A percentile compares a stretch with the other conserved stretches of the same genome.
phyloP scores from a whole-genome alignment of 2,888 invertebrate species.

The Chrysotoxum bicinctum region DNA sequence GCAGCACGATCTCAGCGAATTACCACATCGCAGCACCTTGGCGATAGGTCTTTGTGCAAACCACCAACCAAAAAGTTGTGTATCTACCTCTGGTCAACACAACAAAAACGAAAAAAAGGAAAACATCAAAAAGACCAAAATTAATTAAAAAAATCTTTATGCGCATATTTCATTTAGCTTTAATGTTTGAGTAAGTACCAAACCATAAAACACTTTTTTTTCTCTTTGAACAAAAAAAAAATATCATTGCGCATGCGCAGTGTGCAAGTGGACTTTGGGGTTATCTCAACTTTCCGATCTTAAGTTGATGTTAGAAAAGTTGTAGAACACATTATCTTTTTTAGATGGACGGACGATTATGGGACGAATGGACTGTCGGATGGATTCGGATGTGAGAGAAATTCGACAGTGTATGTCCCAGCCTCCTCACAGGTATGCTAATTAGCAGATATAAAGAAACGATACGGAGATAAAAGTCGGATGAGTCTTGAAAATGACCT shows the following conservation, averaged over 20 bases:
- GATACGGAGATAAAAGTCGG: slow-evolving; percentile 29
- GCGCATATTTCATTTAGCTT: slow-evolving; percentile 65
- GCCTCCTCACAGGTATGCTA: slow-evolving; percentile 48
- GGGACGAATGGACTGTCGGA: neutral
- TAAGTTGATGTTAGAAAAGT: slow-evolving; percentile 41
- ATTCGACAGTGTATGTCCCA: slow-evolving; percentile 6
- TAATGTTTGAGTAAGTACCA: slow-evolving; percentile 67
- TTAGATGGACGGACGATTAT: neutral
- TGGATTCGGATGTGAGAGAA: slow-evolving; percentile 2
- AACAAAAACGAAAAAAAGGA: slow-evolving; percentile 21
- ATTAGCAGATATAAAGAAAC: slow-evolving; percentile 43
- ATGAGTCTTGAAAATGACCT: slow-evolving; percentile 27
- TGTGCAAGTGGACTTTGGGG: slow-evolving; percentile 51
- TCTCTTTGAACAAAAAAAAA: slow-evolving; percentile 1
- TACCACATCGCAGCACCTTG: slow-evolving; percentile 52
- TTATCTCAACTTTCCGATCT: slow-evolving; percentile 51
- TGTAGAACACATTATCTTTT: slow-evolving; percentile 49
- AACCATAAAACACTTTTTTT: slow-evolving; percentile 56
- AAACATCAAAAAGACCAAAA: slow-evolving; percentile 16
- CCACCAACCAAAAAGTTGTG: slow-evolving; percentile 35
- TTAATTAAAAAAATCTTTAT: slow-evolving; percentile 47
- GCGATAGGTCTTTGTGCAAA: slow-evolving; percentile 9
- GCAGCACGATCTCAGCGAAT: slow-evolving; percentile 57
- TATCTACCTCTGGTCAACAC: slow-evolving; percentile 16
- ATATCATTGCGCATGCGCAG: slow-evolving; percentile 60